Conservation (phyloP, 2,797 vertebrate species). For the Phoxinus dragarum region DNA sequence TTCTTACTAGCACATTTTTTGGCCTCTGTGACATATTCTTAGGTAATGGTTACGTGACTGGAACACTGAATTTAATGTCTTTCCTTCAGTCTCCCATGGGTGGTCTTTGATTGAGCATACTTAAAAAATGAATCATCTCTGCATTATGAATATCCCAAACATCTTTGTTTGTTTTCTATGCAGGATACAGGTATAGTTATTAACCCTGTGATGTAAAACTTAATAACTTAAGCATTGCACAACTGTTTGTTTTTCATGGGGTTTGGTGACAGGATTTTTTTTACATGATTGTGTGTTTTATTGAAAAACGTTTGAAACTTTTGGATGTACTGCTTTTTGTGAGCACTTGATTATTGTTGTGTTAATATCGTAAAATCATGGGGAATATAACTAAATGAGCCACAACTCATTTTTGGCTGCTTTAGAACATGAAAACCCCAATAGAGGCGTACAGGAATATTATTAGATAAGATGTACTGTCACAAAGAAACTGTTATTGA, state of each 20-base stretch:
- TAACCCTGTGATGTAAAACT: not conserved
- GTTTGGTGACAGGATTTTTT: not conserved
- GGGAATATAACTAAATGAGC: slow-evolving; percentile 12
- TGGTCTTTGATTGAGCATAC: not conserved
- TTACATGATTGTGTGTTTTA: not conserved
- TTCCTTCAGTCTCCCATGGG: not conserved
- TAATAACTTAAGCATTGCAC: not conserved
- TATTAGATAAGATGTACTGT: not conserved
- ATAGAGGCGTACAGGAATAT: not conserved
- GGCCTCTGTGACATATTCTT: slow-evolving; percentile 10
- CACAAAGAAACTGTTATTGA: not conserved
- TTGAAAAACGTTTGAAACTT: not conserved
- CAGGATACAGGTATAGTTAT: not conserved
- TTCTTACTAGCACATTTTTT: not conserved
- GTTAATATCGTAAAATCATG: slow-evolving; percentile 2
- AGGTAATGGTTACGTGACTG: not conserved
- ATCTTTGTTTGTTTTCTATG: not conserved
- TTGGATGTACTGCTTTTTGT: not conserved
- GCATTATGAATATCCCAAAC: not conserved
- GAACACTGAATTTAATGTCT: slow-evolving; percentile 9
- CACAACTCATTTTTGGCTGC: slow-evolving; percentile 16
- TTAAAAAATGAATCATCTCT: not conserved
- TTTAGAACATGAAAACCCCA: not conserved
- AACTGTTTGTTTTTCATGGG: not conserved
- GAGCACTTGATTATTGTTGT: not conserved